Base-by-base conservation (phyloP, 2,797 vertebrate genomes). In the Thalassophryne amazonica region DNA sequence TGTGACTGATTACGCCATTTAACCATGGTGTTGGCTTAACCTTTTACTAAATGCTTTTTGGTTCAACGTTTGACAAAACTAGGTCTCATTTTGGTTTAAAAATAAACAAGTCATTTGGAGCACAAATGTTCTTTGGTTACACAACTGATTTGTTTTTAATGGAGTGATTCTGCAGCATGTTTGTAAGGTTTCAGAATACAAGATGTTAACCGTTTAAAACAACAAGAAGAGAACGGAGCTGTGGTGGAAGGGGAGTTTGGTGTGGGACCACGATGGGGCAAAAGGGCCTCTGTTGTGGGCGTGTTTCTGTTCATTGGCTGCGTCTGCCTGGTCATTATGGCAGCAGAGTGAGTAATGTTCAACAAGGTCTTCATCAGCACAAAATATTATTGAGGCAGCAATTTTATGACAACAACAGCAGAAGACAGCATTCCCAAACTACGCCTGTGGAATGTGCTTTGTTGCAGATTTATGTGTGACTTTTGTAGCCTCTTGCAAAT, bases 271-370 rank as follows among this genome's bases (percentile, higher is more conserved):
- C 63, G 66, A 40, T 58, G 67, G 50, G 60, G 73, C 57, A 58
- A 52, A 55, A 65, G 51, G 78, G 76, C 60, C 72, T 53, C 40
- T 14, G 52, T 57, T 48, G 38, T 4, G 42, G 62, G 63, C 77
- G 62, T 68, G 62, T 68, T 73, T 73, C 61, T 69, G 53, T 41
- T 37, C 62, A 72, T 41, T 67, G 59, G 35, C 43, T 33, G 58
- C 62, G 74, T 77, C 62, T 56, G 51, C 71, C 53, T 61, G 39
- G 39, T 69, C 28, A 8, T 72, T 63, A 61, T 56, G 63, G 78
- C 77, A 76, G 76, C 56, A 64, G 54, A 62, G 46, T 60, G 80
- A 80, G 74, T 36, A 53, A 70, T 55, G 56, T 60, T 66, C 67
- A 66, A 83, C 68, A 27, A 24, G 32, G 56, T 45, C 68, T 68